A percentile compares a stretch with the other conserved stretches of the same genome.
Conservation (phyloP, 2,113 vertebrate genomes). For the Lycaon pictus region DNA sequence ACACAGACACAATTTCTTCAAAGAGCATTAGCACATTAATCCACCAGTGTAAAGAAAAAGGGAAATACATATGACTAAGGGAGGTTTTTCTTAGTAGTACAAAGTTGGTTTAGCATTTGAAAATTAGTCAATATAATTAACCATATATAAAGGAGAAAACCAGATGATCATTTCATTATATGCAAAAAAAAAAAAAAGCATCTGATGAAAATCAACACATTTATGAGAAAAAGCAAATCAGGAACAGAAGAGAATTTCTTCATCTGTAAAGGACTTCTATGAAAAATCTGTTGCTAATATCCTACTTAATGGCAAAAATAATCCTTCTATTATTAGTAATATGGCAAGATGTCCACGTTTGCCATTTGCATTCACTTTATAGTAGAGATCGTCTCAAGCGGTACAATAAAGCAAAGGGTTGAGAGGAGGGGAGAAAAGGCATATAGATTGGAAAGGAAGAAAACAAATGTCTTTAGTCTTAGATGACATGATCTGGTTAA, state of each 20-base stretch:
- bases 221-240: constrained; percentile 46
- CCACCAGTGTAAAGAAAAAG: background rate
- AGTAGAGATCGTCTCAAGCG: background rate
- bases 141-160: background rate
- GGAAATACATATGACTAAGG: background rate
- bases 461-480: constrained; percentile 4
- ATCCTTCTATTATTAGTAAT: background rate
- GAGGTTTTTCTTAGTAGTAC: background rate
- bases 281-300: background rate
- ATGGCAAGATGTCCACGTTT: background rate
- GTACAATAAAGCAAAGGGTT: background rate
- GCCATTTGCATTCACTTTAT: background rate
- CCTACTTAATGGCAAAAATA: background rate
- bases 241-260: background rate
- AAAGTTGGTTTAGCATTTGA: constrained; percentile 21
- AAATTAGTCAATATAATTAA: constrained; percentile 17
- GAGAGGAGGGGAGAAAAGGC: background rate
- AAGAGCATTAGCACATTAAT: background rate
- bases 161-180: constrained; percentile 26
- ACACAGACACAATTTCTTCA: background rate
- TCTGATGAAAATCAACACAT: background rate
- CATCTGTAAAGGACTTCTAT: background rate
- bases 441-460: constrained; percentile 15
- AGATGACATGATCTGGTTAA: background rate
- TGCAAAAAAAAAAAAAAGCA: background rate